Evolutionary conservation across 2,113 vertebrate genomes (phyloP), one percentile per base, ranked within the genome.

Genomic region (Microtus richardsoni): DNA sequence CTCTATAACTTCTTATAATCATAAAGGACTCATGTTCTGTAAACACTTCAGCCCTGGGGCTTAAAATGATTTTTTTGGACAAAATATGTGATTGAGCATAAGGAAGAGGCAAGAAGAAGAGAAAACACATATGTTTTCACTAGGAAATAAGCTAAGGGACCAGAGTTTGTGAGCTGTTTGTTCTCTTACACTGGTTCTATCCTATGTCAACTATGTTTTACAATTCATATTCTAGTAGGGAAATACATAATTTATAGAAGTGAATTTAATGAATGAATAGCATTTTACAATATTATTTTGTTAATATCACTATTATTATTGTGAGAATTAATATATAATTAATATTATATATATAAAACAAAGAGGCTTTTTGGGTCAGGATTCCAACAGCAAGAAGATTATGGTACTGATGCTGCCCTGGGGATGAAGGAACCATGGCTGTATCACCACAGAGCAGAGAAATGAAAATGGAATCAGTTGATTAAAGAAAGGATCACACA

Each of bases 251-350:
- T 47, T 94, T 80, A 49, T n/a, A 44, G 13, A 78, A 89, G 54
- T 12, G 28, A 6, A 0, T 54, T 92, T 86, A 66, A 90, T 1
- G n/a, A 94, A 70, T 66, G 3, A 8, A 39, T 66, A 92, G 2
- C 12, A 66, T 87, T 86, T 89, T 86, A 52, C 85, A 75, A 82
- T 68, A 22, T 9, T 82, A 54, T 79, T 93, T 93, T 95, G 58
- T 83, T 3, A 28, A 54, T 87, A 75, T 70, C 64, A 39, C 49
- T 74, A 16, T 92, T 89, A 62, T 24, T 22, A n/a, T 10, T 80
- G 19, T 54, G 19, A n/a, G 5, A 54, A n/a, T 54, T 19, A 33
- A 79, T 79, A 79, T 52, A 54, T 54, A 49, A n/a, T n/a, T n/a
- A n/a, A n/a, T n/a, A n/a, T 19, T 33, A 79, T 79, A 79, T 52